Conservation (phyloP, 2,888 invertebrate species). For the Pyrochroa serraticornis region DNA sequence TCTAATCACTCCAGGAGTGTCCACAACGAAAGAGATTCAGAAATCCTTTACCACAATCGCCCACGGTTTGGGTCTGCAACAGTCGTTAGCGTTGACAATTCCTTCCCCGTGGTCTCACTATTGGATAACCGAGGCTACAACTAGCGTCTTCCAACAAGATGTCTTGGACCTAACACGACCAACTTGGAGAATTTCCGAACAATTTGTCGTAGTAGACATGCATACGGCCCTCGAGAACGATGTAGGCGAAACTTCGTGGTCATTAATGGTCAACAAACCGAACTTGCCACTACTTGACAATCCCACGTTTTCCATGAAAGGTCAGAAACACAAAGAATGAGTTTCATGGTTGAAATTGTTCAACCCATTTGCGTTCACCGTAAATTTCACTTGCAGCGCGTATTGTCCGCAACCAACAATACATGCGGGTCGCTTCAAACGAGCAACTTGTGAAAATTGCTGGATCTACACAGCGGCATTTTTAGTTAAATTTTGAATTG, state of each 20-base stretch:
- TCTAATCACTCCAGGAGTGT: background rate
- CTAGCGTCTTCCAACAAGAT: slow-evolving; percentile 60
- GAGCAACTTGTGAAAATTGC: too few relatives aligned
- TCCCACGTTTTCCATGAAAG: background rate
- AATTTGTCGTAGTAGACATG: slow-evolving; percentile 55
- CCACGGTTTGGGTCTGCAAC: slow-evolving; percentile 65
- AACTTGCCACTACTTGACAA: slow-evolving; percentile 34
- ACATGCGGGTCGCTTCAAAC: too few relatives aligned
- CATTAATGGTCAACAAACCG: too few relatives aligned
- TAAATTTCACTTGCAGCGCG: too few relatives aligned
- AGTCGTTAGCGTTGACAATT: slow-evolving; percentile 59
- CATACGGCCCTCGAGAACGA: slow-evolving; percentile 54
- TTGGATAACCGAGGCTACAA: slow-evolving; percentile 63
- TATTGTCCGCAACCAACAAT: too few relatives aligned
- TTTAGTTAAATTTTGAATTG: too few relatives aligned
- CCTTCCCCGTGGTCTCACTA: slow-evolving; percentile 55
- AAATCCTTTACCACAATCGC: slow-evolving; percentile 52
- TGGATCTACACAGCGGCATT: too few relatives aligned
- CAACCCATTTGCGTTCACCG: too few relatives aligned
- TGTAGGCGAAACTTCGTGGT: slow-evolving; percentile 51
- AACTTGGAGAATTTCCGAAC: slow-evolving; percentile 56
- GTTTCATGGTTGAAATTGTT: background rate
- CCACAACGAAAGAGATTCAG: slow-evolving; percentile 35
- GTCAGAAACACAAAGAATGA: background rate
- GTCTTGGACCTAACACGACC: slow-evolving; percentile 43